A percentile compares a stretch with the other conserved stretches of the same genome.
phyloP scores from a whole-genome alignment of 2,797 vertebrate genomes.

The Fistularia commersonii region DNA sequence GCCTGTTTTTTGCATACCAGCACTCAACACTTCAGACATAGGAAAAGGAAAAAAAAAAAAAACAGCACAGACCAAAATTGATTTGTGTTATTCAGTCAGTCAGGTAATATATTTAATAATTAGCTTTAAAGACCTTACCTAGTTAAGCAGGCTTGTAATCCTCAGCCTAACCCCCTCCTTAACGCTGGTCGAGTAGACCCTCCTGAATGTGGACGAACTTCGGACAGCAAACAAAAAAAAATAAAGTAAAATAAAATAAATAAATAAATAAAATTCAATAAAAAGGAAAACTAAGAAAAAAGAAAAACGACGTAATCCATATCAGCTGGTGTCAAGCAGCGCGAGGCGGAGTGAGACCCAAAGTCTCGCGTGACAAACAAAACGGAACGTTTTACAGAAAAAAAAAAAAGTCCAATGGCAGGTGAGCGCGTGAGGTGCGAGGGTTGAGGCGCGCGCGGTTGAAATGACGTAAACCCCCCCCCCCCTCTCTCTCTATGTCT shows the following conservation, averaged over 20 bases:
- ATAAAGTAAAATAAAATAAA: neutral
- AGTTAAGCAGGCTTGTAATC: constrained; percentile 9
- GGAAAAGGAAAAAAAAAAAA: too few relatives aligned
- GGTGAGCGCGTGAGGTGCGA: constrained; percentile 46
- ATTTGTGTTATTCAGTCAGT: neutral
- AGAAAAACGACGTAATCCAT: constrained; percentile 30
- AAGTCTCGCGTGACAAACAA: neutral
- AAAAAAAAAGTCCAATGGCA: constrained; percentile 24
- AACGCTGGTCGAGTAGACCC: constrained; percentile 29
- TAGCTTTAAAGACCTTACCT: constrained; percentile 51
- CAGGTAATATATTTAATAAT: constrained; percentile 1
- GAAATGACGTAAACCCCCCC: constrained; percentile 34
- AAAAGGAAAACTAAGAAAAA: too few relatives aligned
- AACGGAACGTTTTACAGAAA: neutral
- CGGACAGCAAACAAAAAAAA: constrained; percentile 14
- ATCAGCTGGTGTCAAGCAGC: constrained; percentile 1
- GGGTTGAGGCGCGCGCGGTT: constrained; percentile 18
- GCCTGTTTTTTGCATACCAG: too few relatives aligned
- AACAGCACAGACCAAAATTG: constrained; percentile 4
- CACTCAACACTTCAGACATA: neutral
- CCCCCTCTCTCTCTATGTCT: constrained; percentile 1
- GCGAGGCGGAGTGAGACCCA: neutral
- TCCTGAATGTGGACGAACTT: constrained; percentile 40
- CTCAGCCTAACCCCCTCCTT: constrained; percentile 49
- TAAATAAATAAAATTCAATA: neutral